These are phyloP conservation scores for Isotomurus palustris DNA, from an alignment of 2,888 invertebrate species.

Conservation along the genomic window DNA sequence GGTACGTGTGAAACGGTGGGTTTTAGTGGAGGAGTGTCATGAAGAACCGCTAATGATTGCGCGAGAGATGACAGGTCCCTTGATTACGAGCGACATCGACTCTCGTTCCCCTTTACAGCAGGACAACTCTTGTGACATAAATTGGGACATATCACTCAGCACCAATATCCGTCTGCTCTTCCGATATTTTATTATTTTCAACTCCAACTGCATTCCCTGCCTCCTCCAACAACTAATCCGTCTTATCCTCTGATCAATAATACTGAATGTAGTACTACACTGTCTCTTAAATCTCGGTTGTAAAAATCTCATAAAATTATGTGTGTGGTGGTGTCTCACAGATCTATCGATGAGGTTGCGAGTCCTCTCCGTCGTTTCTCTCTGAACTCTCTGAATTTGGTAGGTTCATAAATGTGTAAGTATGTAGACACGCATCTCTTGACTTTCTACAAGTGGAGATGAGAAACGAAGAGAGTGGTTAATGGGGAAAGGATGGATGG, in stretches of 20 bases:
- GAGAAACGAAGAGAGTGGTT: too few species aligned
- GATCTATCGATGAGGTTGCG: too few species aligned
- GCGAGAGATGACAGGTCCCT: constrained; percentile 36
- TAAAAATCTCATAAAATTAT: constrained; percentile 12
- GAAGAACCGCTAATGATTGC: constrained; percentile 45
- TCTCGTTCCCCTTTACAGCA: constrained; percentile 10
- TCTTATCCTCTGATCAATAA: constrained; percentile 4
- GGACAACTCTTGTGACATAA: constrained; percentile 43
- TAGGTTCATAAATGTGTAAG: not conserved
- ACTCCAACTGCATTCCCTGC: too few species aligned
- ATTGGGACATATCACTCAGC: constrained; percentile 43
- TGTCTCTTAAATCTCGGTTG: constrained; percentile 13
- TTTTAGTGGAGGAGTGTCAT: constrained; percentile 25
- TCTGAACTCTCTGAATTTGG: not conserved
- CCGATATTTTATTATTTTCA: too few species aligned
- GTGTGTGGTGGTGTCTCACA: too few species aligned
- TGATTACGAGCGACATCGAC: constrained; percentile 37
- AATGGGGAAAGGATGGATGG: too few species aligned
- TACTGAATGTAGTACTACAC: constrained; percentile 5
- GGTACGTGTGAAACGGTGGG: constrained; percentile 44
- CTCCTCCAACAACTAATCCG: constrained; percentile 12
- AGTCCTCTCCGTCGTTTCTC: too few species aligned
- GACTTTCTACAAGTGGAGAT: too few species aligned
- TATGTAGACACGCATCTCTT: not conserved
- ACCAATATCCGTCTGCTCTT: constrained; percentile 17